Base-by-base conservation (phyloP, 2,797 vertebrate species). In the Leptatherina wallacei region DNA sequence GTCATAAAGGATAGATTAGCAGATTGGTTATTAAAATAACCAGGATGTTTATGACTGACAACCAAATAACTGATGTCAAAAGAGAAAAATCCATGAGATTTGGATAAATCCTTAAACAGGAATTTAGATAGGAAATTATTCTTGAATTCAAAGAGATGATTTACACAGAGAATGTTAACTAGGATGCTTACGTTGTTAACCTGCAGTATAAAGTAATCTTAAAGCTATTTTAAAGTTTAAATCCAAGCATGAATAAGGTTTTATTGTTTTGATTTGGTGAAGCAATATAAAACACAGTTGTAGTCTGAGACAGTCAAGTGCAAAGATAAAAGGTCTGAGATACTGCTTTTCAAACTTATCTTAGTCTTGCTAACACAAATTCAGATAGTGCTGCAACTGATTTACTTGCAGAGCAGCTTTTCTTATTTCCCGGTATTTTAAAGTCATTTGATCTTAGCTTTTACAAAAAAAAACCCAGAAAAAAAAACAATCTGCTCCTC, bases 251-350 rank as follows among this genome's bases (percentile, higher is more conserved):
- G 32, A 69, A 71, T 61, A 55, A 20, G 44, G 18, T 63, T 78
- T 75, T 65, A 51, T 66, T 54, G 58, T 67, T 67, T 36, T 1
- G 36, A 54, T 32, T 10, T 14, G 55, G 58, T 18, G 65, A 18
- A 74, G 29, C 54, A 54, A 71, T 38, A 71, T 47, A 69, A 73
- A 82, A 67, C 52, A 42, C 11, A 22, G 24, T 65, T 30, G 16
- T 36, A 55, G 68, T 69, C 60, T 63, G 29, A 77, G 77, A 42
- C 44, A 71, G 80, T 80, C 78, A 47, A 32, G 55, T 38, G 22
- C 32, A 51, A 4, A 67, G 82, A 86, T 84, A 71, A 88, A 83
- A 67, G 49, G 20, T 59, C 6, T 8, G 20, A 80, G 65, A 78
- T 77, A 62, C 61, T 30, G 63, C 69, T 63, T 30, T 38, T 77